A percentile compares a stretch with the other conserved stretches of the same genome.
These are phyloP conservation scores for Luscinia megarhynchos DNA, from an alignment of 2,797 vertebrate genomes.

Conservation along the genomic window DNA sequence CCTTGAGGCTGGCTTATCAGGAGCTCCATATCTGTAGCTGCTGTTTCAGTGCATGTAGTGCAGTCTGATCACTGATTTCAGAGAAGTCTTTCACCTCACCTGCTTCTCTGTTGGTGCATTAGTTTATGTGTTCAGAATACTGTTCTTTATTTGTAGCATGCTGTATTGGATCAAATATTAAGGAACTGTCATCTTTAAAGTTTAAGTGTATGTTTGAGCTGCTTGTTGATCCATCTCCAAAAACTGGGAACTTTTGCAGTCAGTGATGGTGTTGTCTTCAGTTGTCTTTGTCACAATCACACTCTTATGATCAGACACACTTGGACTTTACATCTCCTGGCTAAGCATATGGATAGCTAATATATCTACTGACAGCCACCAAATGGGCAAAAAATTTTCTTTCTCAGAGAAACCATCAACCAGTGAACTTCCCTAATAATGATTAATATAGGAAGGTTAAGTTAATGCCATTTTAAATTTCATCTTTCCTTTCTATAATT, in stretches of 20 bases:
- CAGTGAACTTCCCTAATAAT: neutral
- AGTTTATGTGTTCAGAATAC: neutral
- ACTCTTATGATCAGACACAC: neutral
- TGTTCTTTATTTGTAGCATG: neutral
- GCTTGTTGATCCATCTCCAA: neutral
- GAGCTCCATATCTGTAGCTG: neutral
- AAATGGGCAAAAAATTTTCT: neutral
- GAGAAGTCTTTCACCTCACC: neutral
- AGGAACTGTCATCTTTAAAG: neutral
- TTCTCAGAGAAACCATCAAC: neutral
- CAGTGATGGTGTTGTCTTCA: neutral
- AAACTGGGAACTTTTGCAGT: neutral
- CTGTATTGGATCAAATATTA: neutral
- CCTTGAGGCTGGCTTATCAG: constrained; percentile 7
- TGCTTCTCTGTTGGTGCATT: neutral
- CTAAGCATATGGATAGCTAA: neutral
- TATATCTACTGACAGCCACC: neutral
- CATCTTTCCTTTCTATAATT: neutral
- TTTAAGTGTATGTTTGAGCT: neutral
- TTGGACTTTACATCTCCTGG: neutral
- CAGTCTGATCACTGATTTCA: neutral
- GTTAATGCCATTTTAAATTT: neutral
- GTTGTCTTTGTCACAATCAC: neutral
- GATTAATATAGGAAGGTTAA: neutral
- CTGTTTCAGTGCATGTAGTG: neutral